A percentile compares a stretch with the other conserved stretches of the same genome.
phyloP scores from a whole-genome alignment of 2,113 vertebrate species.

The Rallus limicola region DNA sequence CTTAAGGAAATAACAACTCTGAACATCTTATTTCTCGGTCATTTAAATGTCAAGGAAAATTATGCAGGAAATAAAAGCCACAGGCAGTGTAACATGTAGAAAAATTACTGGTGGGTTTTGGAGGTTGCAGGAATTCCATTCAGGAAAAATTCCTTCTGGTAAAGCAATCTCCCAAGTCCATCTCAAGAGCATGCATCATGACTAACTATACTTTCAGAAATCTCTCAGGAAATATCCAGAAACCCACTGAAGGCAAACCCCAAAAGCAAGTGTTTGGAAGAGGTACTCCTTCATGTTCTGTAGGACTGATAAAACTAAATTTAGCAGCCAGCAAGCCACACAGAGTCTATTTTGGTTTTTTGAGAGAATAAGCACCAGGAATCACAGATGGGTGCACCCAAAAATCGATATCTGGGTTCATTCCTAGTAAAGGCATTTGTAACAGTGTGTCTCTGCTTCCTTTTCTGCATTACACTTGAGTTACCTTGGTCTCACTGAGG shows the following conservation, averaged over 20 bases:
- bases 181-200: background rate
- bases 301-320: background rate
- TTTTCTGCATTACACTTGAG: background rate
- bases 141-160: background rate
- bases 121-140: background rate
- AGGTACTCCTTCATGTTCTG: background rate
- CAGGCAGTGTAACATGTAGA: background rate
- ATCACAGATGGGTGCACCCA: background rate
- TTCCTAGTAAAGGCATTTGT: background rate
- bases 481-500: background rate
- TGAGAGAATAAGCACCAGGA: background rate
- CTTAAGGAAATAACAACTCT: background rate
- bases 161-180: background rate
- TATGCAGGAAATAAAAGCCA: background rate
- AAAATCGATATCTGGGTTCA: accelerated
- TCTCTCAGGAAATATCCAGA: background rate
- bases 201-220: background rate
- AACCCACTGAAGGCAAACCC: background rate
- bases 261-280: background rate
- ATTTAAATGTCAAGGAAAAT: background rate
- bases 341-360: background rate
- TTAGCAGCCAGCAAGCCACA: background rate
- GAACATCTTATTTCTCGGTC: background rate
- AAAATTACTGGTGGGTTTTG: background rate
- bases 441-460: background rate